These are phyloP conservation scores for Gambusia yucatana DNA, from an alignment of 2,797 vertebrate species.

Conservation along the genomic window DNA sequence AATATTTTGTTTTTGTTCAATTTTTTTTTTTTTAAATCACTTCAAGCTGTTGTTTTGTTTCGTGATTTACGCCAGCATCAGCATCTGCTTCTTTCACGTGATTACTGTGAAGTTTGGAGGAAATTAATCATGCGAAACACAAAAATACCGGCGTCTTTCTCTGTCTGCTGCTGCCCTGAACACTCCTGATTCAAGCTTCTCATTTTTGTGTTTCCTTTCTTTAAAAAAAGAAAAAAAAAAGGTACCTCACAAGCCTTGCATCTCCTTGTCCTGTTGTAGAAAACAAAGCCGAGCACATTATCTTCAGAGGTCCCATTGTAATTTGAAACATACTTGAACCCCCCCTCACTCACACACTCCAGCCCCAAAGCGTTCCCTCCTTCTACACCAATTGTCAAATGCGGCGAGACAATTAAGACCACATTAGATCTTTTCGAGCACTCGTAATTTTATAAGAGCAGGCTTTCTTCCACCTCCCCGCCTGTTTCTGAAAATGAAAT, in stretches of 20 bases:
- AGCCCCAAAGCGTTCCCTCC: slow-evolving; percentile 62
- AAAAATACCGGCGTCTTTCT: background rate
- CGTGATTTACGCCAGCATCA: background rate
- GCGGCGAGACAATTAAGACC: slow-evolving; percentile 84
- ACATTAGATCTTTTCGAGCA: slow-evolving; percentile 88
- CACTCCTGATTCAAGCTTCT: slow-evolving; percentile 34
- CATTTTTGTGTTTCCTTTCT: slow-evolving; percentile 35
- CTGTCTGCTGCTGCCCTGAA: background rate
- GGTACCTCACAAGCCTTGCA: slow-evolving; percentile 51
- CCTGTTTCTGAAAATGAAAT: slow-evolving; percentile 71
- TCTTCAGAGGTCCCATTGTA: slow-evolving; percentile 77
- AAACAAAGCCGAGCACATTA: slow-evolving; percentile 74
- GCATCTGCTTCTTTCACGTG: background rate
- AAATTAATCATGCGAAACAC: background rate
- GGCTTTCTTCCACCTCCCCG: slow-evolving; percentile 48
- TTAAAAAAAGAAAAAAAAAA: slow-evolving; percentile 1
- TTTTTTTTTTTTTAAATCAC: background rate
- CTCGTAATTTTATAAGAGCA: slow-evolving; percentile 87
- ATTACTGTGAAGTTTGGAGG: slow-evolving; percentile 1
- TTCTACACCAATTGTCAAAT: slow-evolving; percentile 71
- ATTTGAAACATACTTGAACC: slow-evolving; percentile 80
- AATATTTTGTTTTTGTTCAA: background rate
- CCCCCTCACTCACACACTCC: slow-evolving; percentile 30
- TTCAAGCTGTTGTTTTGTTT: background rate
- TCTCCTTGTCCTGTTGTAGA: slow-evolving; percentile 65